A percentile compares a stretch with the other conserved stretches of the same genome.
Evolutionary conservation across 2,888 invertebrate genomes (phyloP).

Genomic region (Aelia acuminata): DNA sequence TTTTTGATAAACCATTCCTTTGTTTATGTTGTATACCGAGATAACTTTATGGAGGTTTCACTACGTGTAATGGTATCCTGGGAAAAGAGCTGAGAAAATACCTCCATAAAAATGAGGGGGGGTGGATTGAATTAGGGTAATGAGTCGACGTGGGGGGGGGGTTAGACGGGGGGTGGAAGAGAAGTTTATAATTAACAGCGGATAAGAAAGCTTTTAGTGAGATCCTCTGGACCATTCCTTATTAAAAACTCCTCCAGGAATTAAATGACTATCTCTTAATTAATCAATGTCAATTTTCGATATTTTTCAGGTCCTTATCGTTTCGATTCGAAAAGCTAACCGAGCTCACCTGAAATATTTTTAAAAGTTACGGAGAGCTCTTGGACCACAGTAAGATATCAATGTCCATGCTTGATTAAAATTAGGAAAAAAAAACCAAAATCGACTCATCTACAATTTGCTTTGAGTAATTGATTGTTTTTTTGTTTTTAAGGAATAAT

Average conservation of each 20-base stretch:
- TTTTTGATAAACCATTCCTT: not conserved
- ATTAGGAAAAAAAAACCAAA: too few species aligned
- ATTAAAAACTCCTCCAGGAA: constrained; percentile 5
- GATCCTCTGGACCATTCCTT: constrained; percentile 17
- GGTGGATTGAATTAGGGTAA: not conserved
- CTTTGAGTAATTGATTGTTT: too few species aligned
- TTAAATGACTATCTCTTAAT: constrained; percentile 28
- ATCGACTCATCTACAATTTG: too few species aligned
- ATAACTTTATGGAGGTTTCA: not conserved
- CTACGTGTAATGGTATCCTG: not conserved
- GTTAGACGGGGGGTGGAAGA: not conserved
- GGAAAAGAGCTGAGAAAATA: not conserved
- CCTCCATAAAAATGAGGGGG: not conserved
- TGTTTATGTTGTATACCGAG: not conserved
- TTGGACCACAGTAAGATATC: too few species aligned
- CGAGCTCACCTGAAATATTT: not conserved
- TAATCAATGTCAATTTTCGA: constrained; percentile 37
- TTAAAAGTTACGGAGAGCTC: not conserved
- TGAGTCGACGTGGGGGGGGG: too few species aligned
- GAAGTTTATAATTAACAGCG: constrained; percentile 48
- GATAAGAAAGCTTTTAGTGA: constrained; percentile 29
- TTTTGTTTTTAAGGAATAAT: too few species aligned
- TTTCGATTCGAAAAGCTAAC: not conserved
- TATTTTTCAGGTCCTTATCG: not conserved
- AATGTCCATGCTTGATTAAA: too few species aligned